phyloP scores from a whole-genome alignment of 2,888 invertebrate genomes.

The Catocala fraxini region DNA sequence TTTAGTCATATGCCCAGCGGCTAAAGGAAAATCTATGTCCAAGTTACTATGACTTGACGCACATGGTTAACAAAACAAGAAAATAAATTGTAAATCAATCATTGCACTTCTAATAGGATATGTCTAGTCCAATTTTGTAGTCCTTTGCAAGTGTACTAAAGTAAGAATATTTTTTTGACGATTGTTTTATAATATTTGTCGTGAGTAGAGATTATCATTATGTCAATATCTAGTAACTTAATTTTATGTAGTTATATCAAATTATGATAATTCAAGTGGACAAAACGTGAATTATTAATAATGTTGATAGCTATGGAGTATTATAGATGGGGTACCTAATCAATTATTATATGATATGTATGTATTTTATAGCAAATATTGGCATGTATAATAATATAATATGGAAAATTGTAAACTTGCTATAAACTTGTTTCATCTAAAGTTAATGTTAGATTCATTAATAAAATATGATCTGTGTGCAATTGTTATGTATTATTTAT shows the following conservation, averaged over 20 bases:
- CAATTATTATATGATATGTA: constrained; percentile 1
- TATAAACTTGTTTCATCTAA: constrained; percentile 29
- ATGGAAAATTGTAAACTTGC: constrained; percentile 14
- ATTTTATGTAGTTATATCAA: constrained; percentile 18
- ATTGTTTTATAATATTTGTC: constrained; percentile 17
- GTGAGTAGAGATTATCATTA: constrained; percentile 19
- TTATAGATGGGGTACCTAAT: background rate
- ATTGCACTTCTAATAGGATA: constrained; percentile 39
- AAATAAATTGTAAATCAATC: constrained; percentile 27
- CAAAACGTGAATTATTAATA: background rate
- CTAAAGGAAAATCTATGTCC: constrained; percentile 6
- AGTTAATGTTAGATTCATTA: constrained; percentile 34
- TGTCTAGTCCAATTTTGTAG: constrained; percentile 51
- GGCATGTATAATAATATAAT: background rate
- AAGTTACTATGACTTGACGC: constrained; percentile 3
- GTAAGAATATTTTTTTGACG: constrained; percentile 26
- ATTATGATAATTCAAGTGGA: constrained; percentile 14
- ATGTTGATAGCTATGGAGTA: constrained; percentile 2
- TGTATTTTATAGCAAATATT: constrained; percentile 4
- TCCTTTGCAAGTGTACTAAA: constrained; percentile 42
- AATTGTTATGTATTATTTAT: constrained; percentile 15
- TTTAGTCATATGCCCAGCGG: constrained; percentile 11
- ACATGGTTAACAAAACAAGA: constrained; percentile 14
- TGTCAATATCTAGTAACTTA: constrained; percentile 7
- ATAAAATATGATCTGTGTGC: constrained; percentile 53